A percentile compares a stretch with the other conserved stretches of the same genome.
Conservation (phyloP, 2,113 vertebrate species). For the Lycaon pictus region DNA sequence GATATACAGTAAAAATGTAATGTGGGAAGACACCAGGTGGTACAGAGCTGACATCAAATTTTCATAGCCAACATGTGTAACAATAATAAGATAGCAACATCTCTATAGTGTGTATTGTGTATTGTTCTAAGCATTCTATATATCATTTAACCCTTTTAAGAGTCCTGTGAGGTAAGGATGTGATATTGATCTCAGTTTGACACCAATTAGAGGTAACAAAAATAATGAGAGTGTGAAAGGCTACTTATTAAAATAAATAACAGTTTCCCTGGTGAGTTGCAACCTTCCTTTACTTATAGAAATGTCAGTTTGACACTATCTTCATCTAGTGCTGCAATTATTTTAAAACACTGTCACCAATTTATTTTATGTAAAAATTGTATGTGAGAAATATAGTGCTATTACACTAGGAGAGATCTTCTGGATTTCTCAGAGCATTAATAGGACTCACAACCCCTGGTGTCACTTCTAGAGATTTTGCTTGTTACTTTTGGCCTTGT, state of each 20-base stretch:
- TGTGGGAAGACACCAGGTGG: background rate
- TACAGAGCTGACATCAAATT: background rate
- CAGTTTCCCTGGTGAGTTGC: background rate
- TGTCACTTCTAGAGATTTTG: conserved; percentile 52
- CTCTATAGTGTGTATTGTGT: background rate
- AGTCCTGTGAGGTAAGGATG: background rate
- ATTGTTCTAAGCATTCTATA: background rate
- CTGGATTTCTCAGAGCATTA: background rate
- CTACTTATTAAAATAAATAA: conserved; percentile 54
- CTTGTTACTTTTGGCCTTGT: conserved; percentile 41
- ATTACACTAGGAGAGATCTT: background rate
- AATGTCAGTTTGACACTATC: conserved; percentile 8
- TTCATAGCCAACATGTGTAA: conserved; percentile 20
- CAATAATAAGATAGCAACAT: background rate
- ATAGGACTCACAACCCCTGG: conserved; percentile 38
- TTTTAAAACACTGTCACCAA: conserved; percentile 3
- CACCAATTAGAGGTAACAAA: conserved; percentile 73
- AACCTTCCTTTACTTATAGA: background rate
- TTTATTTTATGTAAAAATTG: conserved; percentile 66
- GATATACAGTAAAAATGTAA: background rate
- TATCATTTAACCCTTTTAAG: background rate
- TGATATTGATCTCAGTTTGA: conserved; percentile 59
- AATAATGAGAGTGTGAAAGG: conserved; percentile 62
- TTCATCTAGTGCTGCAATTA: background rate
- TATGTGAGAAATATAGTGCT: conserved; percentile 33